Conservation (phyloP, 2,797 vertebrate genomes). For the Mycteria americana region DNA sequence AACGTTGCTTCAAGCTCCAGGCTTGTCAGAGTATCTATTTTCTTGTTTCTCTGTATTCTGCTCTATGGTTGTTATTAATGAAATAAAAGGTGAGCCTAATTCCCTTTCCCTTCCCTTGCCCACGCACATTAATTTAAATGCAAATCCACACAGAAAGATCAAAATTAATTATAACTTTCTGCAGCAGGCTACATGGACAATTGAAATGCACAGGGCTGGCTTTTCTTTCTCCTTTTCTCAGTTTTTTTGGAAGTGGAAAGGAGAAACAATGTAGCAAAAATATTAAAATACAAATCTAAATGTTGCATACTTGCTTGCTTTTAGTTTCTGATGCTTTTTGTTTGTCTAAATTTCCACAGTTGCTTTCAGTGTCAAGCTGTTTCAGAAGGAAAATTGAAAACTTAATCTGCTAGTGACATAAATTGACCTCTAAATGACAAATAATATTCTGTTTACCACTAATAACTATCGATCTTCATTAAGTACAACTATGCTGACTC, state of each 20-base stretch:
- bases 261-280: background rate
- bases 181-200: background rate
- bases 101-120: constrained; percentile 5
- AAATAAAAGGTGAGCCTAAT: background rate
- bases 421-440: constrained; percentile 23
- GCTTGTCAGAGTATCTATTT: background rate
- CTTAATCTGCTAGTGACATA: background rate
- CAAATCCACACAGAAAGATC: constrained; percentile 41
- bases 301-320: background rate
- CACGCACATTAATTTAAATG: constrained; percentile 42
- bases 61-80: background rate
- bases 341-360: background rate
- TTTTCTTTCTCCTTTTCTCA: background rate
- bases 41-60: background rate
- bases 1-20: background rate
- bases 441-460: constrained; percentile 19
- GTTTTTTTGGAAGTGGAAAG: background rate
- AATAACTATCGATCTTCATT: constrained; percentile 13
- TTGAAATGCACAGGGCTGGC: background rate
- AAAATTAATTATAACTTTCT: constrained; percentile 48
- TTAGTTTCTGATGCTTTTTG: background rate
- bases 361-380: background rate
- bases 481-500: constrained; percentile 18
- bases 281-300: background rate
- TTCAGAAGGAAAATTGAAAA: background rate